Conservation (phyloP, 2,113 vertebrate genomes). For the Capreolus pygargus region DNA sequence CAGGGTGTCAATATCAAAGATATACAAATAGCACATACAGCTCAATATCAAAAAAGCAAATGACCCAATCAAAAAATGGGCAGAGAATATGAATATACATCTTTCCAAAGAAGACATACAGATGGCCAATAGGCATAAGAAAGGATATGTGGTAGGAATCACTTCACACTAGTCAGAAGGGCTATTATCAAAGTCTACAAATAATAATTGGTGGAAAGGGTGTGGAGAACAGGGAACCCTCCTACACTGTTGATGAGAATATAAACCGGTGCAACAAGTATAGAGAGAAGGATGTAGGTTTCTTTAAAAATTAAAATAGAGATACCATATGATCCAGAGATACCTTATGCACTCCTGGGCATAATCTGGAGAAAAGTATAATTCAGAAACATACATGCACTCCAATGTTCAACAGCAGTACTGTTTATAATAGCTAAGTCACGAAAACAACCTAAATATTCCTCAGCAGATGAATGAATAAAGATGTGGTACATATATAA, state of each 20-base stretch:
- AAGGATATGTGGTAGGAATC: background rate
- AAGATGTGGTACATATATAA: background rate
- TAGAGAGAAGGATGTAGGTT: background rate
- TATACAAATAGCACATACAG: background rate
- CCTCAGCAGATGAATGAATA: background rate
- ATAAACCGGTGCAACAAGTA: background rate
- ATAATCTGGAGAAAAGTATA: background rate
- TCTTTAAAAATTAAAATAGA: background rate
- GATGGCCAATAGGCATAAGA: background rate
- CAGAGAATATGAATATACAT: background rate
- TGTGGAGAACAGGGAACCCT: background rate
- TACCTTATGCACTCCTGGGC: background rate
- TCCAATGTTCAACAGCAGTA: background rate
- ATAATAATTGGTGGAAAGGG: background rate
- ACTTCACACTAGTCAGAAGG: background rate
- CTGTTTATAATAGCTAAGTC: background rate
- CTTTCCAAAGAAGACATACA: background rate
- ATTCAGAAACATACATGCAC: background rate
- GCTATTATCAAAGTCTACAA: background rate
- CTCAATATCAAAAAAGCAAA: background rate
- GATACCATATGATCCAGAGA: background rate
- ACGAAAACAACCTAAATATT: background rate
- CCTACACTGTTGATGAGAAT: background rate
- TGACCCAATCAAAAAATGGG: background rate
- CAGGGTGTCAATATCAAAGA: background rate